phyloP scores from a whole-genome alignment of 2,797 vertebrate genomes.

The Parauchenoglanis punctatus region DNA sequence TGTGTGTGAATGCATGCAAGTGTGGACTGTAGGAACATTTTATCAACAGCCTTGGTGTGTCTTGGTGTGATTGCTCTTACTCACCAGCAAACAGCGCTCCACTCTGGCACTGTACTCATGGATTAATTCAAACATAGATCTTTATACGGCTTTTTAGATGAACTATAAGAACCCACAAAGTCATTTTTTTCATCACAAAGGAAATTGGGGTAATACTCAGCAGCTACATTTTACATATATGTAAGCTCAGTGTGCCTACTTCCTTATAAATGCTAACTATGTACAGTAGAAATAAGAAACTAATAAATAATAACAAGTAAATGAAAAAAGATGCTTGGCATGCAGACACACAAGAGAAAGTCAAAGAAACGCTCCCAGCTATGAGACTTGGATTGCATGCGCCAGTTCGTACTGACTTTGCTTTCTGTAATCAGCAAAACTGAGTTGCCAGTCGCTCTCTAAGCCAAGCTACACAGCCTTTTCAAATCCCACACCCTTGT shows the following conservation, averaged over 20 bases:
- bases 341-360: conserved; percentile 21
- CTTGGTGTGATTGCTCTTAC: conserved; percentile 11
- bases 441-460: conserved; percentile 26
- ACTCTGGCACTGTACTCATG: conserved; percentile 30
- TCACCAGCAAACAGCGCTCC: conserved; percentile 32
- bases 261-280: conserved; percentile 58
- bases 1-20: neutral
- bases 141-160: conserved; percentile 32
- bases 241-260: conserved; percentile 37
- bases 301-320: conserved; percentile 41
- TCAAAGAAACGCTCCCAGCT: conserved; percentile 8
- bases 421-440: conserved; percentile 37
- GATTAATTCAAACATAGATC: conserved; percentile 44
- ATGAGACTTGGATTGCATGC: neutral
- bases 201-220: conserved; percentile 36
- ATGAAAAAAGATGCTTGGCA: conserved; percentile 38
- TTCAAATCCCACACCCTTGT: conserved; percentile 21
- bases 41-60: neutral
- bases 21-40: neutral
- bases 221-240: conserved; percentile 3
- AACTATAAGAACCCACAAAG: conserved; percentile 49
- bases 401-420: conserved; percentile 7
- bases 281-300: conserved; percentile 45
- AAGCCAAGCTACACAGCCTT: conserved; percentile 38
- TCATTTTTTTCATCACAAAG: conserved; percentile 46